phyloP scores from a whole-genome alignment of 2,797 vertebrate genomes.

The Lophius americanus region DNA sequence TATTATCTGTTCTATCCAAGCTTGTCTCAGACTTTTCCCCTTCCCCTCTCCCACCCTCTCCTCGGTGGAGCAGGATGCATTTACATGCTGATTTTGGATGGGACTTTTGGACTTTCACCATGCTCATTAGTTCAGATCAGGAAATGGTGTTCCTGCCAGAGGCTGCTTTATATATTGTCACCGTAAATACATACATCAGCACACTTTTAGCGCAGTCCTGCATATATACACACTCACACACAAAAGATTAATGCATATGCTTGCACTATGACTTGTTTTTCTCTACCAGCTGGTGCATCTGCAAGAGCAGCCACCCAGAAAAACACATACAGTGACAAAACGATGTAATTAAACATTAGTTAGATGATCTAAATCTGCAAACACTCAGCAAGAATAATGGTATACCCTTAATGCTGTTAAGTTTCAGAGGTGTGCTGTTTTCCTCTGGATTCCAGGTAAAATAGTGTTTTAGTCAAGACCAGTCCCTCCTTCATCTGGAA shows the following conservation, averaged over 20 bases:
- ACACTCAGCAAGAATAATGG: constrained; percentile 26
- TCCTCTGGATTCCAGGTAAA: constrained; percentile 27
- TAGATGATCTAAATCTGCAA: constrained; percentile 35
- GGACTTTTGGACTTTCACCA: constrained; percentile 9
- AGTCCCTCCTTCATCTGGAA: constrained; percentile 34
- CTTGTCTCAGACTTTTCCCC: constrained; percentile 19
- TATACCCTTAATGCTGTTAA: not conserved
- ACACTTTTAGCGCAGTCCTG: not conserved
- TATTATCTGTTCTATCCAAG: not conserved
- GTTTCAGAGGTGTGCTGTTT: not conserved
- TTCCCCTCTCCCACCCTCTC: constrained; percentile 7
- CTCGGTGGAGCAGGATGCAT: constrained; percentile 1
- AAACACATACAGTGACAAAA: constrained; percentile 17
- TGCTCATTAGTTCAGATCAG: constrained; percentile 15
- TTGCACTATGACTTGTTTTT: not conserved
- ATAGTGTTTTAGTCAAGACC: constrained; percentile 51
- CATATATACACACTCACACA: constrained; percentile 1
- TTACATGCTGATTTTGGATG: constrained; percentile 27
- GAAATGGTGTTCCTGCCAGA: not conserved
- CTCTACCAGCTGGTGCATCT: constrained; percentile 7
- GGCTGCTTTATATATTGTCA: not conserved
- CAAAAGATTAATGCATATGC: not conserved
- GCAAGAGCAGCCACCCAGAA: constrained; percentile 8
- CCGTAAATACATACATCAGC: constrained; percentile 2
- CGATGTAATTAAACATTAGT: constrained; percentile 45